phyloP scores from a whole-genome alignment of 2,888 invertebrate species.

The Protonemura montana region DNA sequence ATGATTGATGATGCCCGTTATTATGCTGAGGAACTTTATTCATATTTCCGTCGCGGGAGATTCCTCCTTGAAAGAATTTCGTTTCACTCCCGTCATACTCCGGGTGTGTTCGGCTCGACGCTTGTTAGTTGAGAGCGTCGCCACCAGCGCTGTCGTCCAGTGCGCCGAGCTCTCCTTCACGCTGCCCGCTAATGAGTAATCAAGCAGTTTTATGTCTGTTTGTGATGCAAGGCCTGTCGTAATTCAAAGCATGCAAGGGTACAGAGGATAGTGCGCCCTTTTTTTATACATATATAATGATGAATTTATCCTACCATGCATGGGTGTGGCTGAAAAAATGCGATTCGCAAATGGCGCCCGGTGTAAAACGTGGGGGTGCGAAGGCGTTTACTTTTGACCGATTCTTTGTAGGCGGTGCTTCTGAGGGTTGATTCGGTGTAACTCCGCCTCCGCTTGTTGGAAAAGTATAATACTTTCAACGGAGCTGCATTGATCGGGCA shows the following conservation, averaged over 20 bases:
- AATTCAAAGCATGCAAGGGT: slow-evolving; percentile 47
- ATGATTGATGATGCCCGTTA: slow-evolving; percentile 40
- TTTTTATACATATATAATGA: slow-evolving; percentile 49
- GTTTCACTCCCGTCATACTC: slow-evolving; percentile 12
- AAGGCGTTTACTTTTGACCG: slow-evolving; percentile 42
- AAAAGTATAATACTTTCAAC: slow-evolving; percentile 42
- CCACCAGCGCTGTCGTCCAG: slow-evolving; percentile 36
- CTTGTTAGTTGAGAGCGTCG: not conserved
- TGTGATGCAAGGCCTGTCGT: slow-evolving; percentile 50
- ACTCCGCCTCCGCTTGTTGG: slow-evolving; percentile 7
- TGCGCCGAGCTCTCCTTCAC: slow-evolving; percentile 33
- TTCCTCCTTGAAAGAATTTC: slow-evolving; percentile 40
- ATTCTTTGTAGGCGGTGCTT: slow-evolving; percentile 35
- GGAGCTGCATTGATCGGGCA: slow-evolving; percentile 43
- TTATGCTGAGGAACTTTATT: slow-evolving; percentile 41
- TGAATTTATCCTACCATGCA: slow-evolving; percentile 27
- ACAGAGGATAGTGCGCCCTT: slow-evolving; percentile 32
- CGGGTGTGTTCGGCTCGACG: not conserved
- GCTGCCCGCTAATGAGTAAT: slow-evolving; percentile 48
- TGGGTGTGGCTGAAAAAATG: slow-evolving; percentile 30
- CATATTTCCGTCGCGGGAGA: slow-evolving; percentile 29
- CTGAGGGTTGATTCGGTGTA: slow-evolving; percentile 39
- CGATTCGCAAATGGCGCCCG: slow-evolving; percentile 47
- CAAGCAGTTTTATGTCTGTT: slow-evolving; percentile 50
- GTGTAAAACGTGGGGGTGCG: slow-evolving; percentile 48